Percentiles rank a stretch among this genome's conserved stretches.
These are phyloP conservation scores for Ophion costatus DNA, from an alignment of 2,888 invertebrate genomes.

Conservation along the genomic window DNA sequence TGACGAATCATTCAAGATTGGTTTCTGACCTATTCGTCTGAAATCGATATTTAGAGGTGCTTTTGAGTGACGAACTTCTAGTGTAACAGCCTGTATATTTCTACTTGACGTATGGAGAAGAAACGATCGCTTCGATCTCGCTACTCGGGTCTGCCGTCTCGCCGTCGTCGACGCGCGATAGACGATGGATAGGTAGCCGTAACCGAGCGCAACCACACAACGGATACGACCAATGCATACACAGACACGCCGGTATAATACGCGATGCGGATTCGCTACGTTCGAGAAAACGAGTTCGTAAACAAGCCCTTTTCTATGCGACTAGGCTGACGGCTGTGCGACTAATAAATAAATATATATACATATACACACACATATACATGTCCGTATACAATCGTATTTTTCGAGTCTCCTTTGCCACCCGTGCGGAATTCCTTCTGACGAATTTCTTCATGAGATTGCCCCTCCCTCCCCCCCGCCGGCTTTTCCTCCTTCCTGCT, in stretches of 20 bases:
- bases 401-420: too few relatives aligned
- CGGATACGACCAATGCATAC: neutral
- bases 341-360: too few relatives aligned
- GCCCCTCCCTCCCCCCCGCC: too few relatives aligned
- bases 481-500: too few relatives aligned
- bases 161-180: neutral
- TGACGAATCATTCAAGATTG: too few relatives aligned
- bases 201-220: neutral
- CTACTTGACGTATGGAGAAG: conserved; percentile 10
- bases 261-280: conserved; percentile 43
- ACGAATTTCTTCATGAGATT: neutral
- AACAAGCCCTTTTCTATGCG: conserved; percentile 72
- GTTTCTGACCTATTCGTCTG: too few relatives aligned
- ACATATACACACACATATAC: too few relatives aligned
- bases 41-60: too few relatives aligned
- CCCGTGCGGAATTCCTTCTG: neutral
- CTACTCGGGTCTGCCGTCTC: conserved; percentile 23
- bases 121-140: conserved; percentile 25
- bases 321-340: neutral
- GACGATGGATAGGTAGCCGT: conserved; percentile 4
- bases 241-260: neutral
- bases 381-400: too few relatives aligned
- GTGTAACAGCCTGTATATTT: too few relatives aligned
- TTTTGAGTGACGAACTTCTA: too few relatives aligned
- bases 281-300: conserved; percentile 74